Percentiles rank a stretch among this genome's conserved stretches.
phyloP scores from a whole-genome alignment of 2,113 vertebrate genomes.

The Physeter macrocephalus region DNA sequence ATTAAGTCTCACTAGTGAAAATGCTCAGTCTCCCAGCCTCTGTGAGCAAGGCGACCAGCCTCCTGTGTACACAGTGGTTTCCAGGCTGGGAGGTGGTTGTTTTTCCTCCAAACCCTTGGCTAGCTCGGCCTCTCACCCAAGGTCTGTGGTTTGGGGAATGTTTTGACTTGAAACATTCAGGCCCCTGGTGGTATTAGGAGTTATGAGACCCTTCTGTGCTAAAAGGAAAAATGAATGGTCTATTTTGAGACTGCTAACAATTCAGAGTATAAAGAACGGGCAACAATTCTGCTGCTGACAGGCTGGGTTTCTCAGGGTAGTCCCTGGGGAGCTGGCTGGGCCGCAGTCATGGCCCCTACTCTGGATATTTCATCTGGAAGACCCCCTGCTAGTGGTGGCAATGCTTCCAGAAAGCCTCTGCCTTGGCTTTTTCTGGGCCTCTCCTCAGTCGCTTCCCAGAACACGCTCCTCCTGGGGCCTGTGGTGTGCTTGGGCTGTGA shows the following conservation, averaged over 20 bases:
- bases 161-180: constrained; percentile 43
- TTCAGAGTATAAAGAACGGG: neutral
- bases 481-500: neutral
- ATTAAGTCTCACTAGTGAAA: neutral
- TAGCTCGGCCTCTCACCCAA: neutral
- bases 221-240: neutral
- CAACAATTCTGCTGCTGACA: neutral
- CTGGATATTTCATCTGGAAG: neutral
- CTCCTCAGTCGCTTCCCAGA: neutral
- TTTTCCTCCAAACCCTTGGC: neutral
- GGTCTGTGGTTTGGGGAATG: constrained; percentile 36
- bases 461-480: neutral
- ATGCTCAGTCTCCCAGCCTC: neutral
- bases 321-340: neutral
- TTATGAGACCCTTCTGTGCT: constrained; percentile 36
- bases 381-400: too few relatives aligned
- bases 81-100: neutral
- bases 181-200: neutral
- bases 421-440: neutral
- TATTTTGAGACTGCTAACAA: constrained; percentile 32
- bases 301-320: neutral
- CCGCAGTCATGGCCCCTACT: accelerated
- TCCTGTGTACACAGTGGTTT: neutral
- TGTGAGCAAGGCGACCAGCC: neutral
- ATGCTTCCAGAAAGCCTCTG: neutral